These are phyloP conservation scores for Notechis scutatus DNA, from an alignment of 2,113 vertebrate species.

Conservation along the genomic window DNA sequence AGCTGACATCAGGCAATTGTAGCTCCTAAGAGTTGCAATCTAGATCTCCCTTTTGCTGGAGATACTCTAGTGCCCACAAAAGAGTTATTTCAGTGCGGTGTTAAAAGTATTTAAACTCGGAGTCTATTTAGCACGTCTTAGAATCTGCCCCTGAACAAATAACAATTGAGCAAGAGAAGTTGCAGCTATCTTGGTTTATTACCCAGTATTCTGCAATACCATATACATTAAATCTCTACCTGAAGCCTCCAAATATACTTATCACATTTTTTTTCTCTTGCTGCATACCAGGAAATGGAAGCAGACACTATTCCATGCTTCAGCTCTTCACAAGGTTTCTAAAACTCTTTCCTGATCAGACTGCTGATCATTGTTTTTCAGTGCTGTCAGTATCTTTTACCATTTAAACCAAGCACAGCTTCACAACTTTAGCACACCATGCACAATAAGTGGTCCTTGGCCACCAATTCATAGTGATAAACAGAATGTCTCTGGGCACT, in stretches of 20 bases:
- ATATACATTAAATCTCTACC: background rate
- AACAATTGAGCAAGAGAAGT: background rate
- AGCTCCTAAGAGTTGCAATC: background rate
- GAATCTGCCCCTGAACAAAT: background rate
- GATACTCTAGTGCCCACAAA: background rate
- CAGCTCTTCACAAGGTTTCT: too few relatives aligned
- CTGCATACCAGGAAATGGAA: background rate
- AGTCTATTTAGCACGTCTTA: background rate
- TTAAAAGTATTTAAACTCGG: background rate
- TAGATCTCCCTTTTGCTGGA: background rate
- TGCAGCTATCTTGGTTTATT: background rate
- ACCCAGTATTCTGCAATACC: background rate
- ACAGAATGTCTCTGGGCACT: background rate
- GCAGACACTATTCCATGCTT: background rate
- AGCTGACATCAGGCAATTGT: background rate
- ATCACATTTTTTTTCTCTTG: background rate
- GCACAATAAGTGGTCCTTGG: background rate
- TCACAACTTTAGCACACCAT: slow-evolving; percentile 17
- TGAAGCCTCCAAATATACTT: background rate
- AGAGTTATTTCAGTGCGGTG: background rate
- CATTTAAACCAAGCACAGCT: background rate
- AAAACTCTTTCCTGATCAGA: background rate
- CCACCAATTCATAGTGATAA: background rate
- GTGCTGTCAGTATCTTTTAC: background rate
- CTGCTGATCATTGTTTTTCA: background rate